These are phyloP conservation scores for Halesus radiatus DNA, from an alignment of 1,140 invertebrate genomes.

Conservation along the genomic window DNA sequence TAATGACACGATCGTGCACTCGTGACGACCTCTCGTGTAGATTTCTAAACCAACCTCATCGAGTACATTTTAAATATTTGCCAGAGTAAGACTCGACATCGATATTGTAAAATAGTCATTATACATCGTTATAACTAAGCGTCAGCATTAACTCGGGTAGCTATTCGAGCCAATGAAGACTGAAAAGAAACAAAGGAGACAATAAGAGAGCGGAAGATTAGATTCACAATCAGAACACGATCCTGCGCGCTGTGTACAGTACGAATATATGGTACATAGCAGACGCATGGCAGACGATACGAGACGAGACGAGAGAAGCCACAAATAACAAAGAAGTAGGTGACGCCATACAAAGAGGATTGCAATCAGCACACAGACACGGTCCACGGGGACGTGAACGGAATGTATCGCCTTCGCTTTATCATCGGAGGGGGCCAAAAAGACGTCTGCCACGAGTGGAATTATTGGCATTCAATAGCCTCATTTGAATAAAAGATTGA, in stretches of 20 bases:
- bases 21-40: too few species aligned
- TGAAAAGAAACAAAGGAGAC: neutral
- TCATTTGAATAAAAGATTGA: conserved; percentile 1
- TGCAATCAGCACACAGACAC: neutral
- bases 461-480: neutral
- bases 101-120: too few species aligned
- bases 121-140: too few species aligned
- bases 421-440: neutral
- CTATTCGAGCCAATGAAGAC: too few species aligned
- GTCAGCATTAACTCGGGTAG: neutral
- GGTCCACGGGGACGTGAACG: neutral
- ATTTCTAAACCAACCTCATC: too few species aligned
- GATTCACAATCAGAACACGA: conserved; percentile 1
- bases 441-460: neutral
- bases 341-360: neutral
- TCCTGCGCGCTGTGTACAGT: neutral
- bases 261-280: too few species aligned
- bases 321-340: neutral
- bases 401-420: neutral
- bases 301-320: conserved; percentile 10
- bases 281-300: neutral
- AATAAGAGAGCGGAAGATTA: neutral
- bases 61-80: too few species aligned
- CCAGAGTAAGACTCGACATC: too few species aligned
- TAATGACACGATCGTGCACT: too few species aligned